Conservation (phyloP, 2,888 invertebrate genomes). For the Craniophora ligustri region DNA sequence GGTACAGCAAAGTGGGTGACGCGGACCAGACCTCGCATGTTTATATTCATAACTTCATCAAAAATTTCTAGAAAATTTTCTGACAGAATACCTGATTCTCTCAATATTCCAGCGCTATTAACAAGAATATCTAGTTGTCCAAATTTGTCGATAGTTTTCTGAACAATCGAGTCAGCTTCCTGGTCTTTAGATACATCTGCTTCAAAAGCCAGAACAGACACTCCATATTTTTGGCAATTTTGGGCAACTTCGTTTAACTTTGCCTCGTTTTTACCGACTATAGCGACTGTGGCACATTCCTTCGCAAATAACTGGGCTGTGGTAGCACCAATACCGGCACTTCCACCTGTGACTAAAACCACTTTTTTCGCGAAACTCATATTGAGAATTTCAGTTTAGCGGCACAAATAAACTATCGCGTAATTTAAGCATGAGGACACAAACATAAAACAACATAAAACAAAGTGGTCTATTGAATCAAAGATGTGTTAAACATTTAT, state of each 20-base stretch:
- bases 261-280: constrained; percentile 62
- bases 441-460: too few species aligned
- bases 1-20: constrained; percentile 55
- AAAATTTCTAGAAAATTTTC: constrained; percentile 34
- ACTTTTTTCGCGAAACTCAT: constrained; percentile 69
- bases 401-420: not conserved
- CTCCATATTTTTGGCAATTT: constrained; percentile 45
- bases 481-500: too few species aligned
- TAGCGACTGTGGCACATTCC: constrained; percentile 62
- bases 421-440: too few species aligned
- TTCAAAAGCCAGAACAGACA: constrained; percentile 27
- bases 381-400: too few species aligned
- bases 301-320: constrained; percentile 62
- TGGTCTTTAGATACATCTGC: constrained; percentile 33
- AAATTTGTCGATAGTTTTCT: constrained; percentile 34
- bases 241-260: constrained; percentile 56
- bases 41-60: constrained; percentile 51
- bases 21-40: constrained; percentile 50
- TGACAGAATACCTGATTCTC: constrained; percentile 17
- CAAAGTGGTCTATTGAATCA: too few species aligned
- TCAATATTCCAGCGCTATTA: constrained; percentile 28
- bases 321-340: constrained; percentile 67
- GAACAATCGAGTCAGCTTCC: constrained; percentile 13
- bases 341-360: constrained; percentile 65
- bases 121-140: constrained; percentile 40